Evolutionary conservation across 23 tunicate species (phyloP).

Genomic region (Pegea sp.): DNA sequence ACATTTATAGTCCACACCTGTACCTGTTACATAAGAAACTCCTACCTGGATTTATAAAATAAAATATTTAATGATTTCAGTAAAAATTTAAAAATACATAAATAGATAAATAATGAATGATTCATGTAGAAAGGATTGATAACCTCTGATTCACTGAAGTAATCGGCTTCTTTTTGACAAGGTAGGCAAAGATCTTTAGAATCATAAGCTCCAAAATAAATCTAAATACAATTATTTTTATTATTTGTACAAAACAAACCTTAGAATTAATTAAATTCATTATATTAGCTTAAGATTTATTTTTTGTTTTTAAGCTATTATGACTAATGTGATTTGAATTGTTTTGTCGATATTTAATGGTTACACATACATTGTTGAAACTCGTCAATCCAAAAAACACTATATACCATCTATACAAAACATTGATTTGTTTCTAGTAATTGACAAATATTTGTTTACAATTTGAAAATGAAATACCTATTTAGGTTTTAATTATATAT

Average conservation of each 20-base stretch:
- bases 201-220: constrained; percentile 10
- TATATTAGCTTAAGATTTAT: not conserved
- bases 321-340: not conserved
- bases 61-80: not conserved
- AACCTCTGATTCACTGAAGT: constrained; percentile 3
- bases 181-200: constrained; percentile 8
- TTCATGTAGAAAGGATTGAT: not conserved
- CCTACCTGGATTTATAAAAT: constrained; percentile 10
- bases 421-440: too few species aligned
- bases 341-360: not conserved
- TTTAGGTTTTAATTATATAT: too few species aligned
- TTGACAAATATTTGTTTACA: too few species aligned
- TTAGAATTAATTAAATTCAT: not conserved
- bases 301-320: not conserved
- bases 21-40: constrained; percentile 40
- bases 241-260: not conserved
- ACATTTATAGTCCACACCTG: constrained; percentile 49
- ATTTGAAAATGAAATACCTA: too few species aligned
- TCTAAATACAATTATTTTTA: not conserved
- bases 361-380: not conserved
- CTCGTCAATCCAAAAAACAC: too few species aligned
- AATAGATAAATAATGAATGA: not conserved
- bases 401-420: too few species aligned
- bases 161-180: constrained; percentile 1
- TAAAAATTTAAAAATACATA: not conserved